Evolutionary conservation across 1,140 invertebrate species (phyloP).

Genomic region (Portunus trituberculatus): DNA sequence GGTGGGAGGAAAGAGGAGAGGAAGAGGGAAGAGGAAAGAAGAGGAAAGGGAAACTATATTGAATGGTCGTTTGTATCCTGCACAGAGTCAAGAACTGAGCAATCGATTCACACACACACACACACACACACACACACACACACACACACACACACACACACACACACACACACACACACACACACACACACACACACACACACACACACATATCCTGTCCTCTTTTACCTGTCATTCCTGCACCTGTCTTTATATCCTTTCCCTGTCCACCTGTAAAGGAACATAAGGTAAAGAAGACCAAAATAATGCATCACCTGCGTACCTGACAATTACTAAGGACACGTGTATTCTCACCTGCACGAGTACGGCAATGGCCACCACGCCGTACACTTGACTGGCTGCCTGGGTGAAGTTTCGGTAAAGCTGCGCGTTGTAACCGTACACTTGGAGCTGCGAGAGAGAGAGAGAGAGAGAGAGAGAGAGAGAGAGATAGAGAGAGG

Average conservation of each 20-base stretch:
- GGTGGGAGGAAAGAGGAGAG: neutral
- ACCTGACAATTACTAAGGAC: too few relatives aligned
- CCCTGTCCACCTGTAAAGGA: too few relatives aligned
- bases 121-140: constrained; percentile 41
- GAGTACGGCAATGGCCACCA: constrained; percentile 95
- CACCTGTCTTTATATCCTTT: too few relatives aligned
- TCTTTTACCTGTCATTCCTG: too few relatives aligned
- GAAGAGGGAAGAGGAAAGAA: neutral
- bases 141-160: neutral
- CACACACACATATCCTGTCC: neutral
- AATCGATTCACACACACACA: constrained; percentile 12
- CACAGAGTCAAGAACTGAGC: neutral
- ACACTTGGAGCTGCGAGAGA: constrained; percentile 91
- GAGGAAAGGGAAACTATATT: neutral
- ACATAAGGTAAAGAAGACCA: too few relatives aligned
- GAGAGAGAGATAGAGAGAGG: neutral
- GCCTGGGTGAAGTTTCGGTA: constrained; percentile 98
- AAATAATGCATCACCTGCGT: too few relatives aligned
- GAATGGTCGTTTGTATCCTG: neutral
- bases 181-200: constrained; percentile 41
- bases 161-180: constrained; percentile 36
- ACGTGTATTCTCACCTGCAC: constrained; percentile 87
- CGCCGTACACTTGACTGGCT: constrained; percentile 94
- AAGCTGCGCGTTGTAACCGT: constrained; percentile 97
- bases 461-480: neutral